A percentile compares a stretch with the other conserved stretches of the same genome.
Evolutionary conservation across 2,113 vertebrate species (phyloP).

Genomic region (Toxostoma redivivum): DNA sequence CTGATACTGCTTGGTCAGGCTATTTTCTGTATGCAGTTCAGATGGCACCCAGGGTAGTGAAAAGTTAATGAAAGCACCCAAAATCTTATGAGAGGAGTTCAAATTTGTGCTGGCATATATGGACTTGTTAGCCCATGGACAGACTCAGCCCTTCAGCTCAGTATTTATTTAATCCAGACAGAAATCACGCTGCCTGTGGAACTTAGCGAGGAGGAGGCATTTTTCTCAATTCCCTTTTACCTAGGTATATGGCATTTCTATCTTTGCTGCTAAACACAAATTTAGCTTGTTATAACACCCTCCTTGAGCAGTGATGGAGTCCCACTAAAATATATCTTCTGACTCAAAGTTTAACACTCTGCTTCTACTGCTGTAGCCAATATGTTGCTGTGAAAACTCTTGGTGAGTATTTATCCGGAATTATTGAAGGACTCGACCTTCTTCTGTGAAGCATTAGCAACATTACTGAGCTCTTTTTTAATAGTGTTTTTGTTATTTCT

Average conservation of each 20-base stretch:
- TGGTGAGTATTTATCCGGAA: neutral
- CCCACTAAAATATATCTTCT: neutral
- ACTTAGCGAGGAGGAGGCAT: neutral
- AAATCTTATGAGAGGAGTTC: neutral
- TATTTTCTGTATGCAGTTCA: neutral
- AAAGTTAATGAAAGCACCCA: neutral
- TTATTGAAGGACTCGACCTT: conserved; percentile 27
- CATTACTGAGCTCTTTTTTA: neutral
- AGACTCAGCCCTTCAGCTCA: neutral
- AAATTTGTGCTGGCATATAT: neutral
- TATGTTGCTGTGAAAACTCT: neutral
- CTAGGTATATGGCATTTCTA: neutral
- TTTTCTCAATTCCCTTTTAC: neutral
- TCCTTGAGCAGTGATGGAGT: neutral
- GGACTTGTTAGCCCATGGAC: neutral
- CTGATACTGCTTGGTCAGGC: neutral
- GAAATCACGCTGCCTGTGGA: neutral
- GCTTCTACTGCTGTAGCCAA: neutral
- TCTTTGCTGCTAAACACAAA: neutral
- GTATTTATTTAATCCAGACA: neutral
- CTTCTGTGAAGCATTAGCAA: neutral
- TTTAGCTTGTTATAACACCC: neutral
- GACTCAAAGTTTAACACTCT: neutral
- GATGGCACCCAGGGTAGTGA: neutral
- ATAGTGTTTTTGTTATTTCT: conserved; percentile 25